Conservation (phyloP, 1,140 invertebrate genomes). For the Wiebesia pumilae region DNA sequence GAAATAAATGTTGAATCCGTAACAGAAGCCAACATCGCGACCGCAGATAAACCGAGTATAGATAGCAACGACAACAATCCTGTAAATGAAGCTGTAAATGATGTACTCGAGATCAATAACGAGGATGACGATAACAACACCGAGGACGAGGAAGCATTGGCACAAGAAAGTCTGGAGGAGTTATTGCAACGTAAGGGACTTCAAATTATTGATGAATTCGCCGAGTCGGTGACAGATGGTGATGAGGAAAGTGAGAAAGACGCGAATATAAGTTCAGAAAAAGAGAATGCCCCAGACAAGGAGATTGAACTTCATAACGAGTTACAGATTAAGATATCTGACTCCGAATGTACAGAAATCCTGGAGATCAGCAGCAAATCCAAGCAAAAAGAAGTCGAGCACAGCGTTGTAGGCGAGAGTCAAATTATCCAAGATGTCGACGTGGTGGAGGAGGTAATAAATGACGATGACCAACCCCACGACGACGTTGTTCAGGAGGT, state of each 20-base stretch:
- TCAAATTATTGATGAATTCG: conserved; percentile 56
- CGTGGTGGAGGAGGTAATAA: conserved; percentile 54
- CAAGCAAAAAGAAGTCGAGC: conserved; percentile 12
- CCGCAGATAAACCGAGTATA: neutral
- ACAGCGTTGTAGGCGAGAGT: neutral
- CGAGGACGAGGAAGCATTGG: conserved; percentile 40
- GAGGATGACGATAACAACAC: conserved; percentile 26
- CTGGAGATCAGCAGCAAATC: conserved; percentile 9
- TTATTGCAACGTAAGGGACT: conserved; percentile 53
- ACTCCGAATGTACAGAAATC: conserved; percentile 42
- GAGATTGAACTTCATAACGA: neutral
- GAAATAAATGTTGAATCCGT: conserved; percentile 24
- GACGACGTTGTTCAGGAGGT: conserved; percentile 24
- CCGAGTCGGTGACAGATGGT: conserved; percentile 50
- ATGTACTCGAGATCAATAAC: neutral
- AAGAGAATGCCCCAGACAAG: conserved; percentile 26
- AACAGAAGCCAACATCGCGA: conserved; percentile 22
- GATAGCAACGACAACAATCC: conserved; percentile 33
- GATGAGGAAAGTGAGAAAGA: conserved; percentile 48
- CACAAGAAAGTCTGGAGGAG: conserved; percentile 54
- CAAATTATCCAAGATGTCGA: conserved; percentile 17
- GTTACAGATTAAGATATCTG: conserved; percentile 37
- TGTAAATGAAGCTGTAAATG: neutral
- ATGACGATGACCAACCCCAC: conserved; percentile 56
- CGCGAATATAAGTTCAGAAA: neutral